phyloP scores from a whole-genome alignment of 2,113 vertebrate genomes.

The Pithys albifrons region DNA sequence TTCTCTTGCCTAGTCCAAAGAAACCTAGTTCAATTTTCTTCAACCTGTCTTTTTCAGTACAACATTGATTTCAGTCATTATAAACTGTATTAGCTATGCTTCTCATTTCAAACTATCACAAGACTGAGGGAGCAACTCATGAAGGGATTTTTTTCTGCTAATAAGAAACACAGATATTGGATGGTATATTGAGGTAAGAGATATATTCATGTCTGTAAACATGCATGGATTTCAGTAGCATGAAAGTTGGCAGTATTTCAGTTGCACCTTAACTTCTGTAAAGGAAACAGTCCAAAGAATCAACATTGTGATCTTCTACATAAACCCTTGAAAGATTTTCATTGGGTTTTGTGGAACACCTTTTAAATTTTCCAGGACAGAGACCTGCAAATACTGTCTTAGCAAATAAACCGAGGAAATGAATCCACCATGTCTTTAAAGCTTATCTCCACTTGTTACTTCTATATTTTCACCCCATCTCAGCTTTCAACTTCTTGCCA shows the following conservation, averaged over 20 bases:
- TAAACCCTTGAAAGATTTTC: background rate
- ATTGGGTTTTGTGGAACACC: background rate
- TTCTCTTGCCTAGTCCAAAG: background rate
- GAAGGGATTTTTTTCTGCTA: background rate
- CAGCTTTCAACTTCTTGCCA: background rate
- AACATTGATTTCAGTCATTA: background rate
- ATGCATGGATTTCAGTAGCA: background rate
- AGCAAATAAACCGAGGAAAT: background rate
- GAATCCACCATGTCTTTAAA: background rate
- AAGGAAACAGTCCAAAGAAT: background rate
- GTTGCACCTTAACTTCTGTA: background rate
- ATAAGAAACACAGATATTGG: background rate
- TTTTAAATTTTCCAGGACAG: background rate
- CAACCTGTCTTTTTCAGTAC: background rate
- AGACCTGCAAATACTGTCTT: background rate
- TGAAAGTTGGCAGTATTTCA: background rate
- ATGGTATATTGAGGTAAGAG: background rate
- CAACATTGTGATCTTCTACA: background rate
- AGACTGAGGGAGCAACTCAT: background rate
- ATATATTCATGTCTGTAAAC: background rate
- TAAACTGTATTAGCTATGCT: background rate
- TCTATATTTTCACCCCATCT: background rate
- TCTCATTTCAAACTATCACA: background rate
- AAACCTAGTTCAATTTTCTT: background rate
- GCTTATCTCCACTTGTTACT: background rate